Conservation (phyloP, 2,888 invertebrate species). For the Drosophila diplacantha region DNA sequence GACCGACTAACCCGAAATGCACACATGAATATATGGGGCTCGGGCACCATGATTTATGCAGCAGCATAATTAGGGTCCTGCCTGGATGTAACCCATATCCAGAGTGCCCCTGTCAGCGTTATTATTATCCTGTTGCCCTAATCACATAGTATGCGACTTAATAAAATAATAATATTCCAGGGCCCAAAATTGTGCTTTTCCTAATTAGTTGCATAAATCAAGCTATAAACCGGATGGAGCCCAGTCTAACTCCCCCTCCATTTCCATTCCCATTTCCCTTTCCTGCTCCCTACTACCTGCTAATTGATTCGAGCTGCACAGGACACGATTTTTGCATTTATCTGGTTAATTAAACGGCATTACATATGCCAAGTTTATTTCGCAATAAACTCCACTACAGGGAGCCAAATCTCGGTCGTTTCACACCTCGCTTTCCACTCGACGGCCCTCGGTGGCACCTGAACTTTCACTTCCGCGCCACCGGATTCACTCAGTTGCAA, state of each 20-base stretch:
- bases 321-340: constrained; percentile 67
- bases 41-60: constrained; percentile 61
- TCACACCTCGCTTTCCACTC: constrained; percentile 42
- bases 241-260: neutral
- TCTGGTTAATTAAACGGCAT: constrained; percentile 61
- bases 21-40: constrained; percentile 6
- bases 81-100: neutral
- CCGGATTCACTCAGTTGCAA: constrained; percentile 36
- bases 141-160: constrained; percentile 19
- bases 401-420: constrained; percentile 34
- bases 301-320: constrained; percentile 66
- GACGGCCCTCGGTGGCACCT: constrained; percentile 6
- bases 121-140: constrained; percentile 22
- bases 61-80: constrained; percentile 42
- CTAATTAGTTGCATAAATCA: constrained; percentile 72
- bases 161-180: constrained; percentile 41
- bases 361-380: constrained; percentile 33
- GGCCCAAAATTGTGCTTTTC: constrained; percentile 48
- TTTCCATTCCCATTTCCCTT: neutral
- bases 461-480: constrained; percentile 31
- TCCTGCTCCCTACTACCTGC: constrained; percentile 9
- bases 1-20: constrained; percentile 15
- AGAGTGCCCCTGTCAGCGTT: constrained; percentile 13
- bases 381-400: constrained; percentile 18
- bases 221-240: constrained; percentile 55